These are phyloP conservation scores for Hesperophylax magnus DNA, from an alignment of 1,140 invertebrate species.

Conservation along the genomic window DNA sequence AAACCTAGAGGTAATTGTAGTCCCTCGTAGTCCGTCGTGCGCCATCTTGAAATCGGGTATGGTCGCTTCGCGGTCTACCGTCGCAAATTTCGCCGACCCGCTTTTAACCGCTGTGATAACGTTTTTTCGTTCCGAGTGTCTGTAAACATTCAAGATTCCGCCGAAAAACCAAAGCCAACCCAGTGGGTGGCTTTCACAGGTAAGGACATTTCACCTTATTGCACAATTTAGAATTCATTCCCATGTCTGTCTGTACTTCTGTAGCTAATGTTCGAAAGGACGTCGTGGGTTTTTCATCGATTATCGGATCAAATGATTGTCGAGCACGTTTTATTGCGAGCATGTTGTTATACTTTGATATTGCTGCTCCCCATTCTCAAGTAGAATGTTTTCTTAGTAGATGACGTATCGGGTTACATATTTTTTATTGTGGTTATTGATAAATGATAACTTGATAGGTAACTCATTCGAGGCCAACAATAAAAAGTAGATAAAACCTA, in stretches of 20 bases:
- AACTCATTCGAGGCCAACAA: background rate
- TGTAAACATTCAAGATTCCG: conserved; percentile 72
- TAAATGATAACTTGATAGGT: background rate
- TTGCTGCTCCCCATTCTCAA: background rate
- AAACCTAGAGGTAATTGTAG: background rate
- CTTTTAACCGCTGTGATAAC: conserved; percentile 57
- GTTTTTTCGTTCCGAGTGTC: conserved; percentile 70
- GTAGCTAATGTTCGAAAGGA: background rate
- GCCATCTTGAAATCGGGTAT: conserved; percentile 43
- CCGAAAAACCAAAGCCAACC: conserved; percentile 70
- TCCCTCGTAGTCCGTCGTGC: conserved; percentile 1
- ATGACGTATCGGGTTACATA: conserved; percentile 29
- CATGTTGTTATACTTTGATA: background rate
- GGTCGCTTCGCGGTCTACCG: conserved; percentile 40
- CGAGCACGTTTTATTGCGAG: background rate
- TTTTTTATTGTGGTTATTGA: conserved; percentile 18
- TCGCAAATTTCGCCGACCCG: conserved; percentile 26
- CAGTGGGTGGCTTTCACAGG: conserved; percentile 71
- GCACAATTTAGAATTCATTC: conserved; percentile 30
- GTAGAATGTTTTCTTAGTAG: conserved; percentile 10
- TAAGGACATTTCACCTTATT: conserved; percentile 60
- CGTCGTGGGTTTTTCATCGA: conserved; percentile 6
- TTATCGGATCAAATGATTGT: conserved; percentile 12
- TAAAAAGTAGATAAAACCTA: too few species aligned
- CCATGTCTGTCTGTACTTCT: conserved; percentile 5